Evolutionary conservation across 2,113 vertebrate species (phyloP).

Genomic region (Rattus rattus): DNA sequence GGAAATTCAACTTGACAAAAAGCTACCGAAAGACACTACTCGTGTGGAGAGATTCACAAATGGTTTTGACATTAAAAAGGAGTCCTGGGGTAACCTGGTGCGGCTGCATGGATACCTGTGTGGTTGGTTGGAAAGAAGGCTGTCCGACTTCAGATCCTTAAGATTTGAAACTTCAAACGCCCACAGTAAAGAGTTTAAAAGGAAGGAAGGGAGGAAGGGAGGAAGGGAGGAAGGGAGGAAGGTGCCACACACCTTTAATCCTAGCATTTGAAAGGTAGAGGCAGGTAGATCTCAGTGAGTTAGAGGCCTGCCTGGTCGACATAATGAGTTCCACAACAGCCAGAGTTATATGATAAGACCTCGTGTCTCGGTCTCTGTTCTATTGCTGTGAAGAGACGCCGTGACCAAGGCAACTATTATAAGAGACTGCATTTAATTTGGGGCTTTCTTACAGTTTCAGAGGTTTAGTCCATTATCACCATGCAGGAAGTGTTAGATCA

Average conservation of each 20-base stretch:
- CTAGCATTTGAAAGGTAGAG: background rate
- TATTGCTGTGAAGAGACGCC: background rate
- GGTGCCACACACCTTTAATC: background rate
- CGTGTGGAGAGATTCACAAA: background rate
- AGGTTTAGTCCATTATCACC: background rate
- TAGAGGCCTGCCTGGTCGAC: background rate
- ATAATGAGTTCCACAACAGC: background rate
- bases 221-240: too few relatives aligned
- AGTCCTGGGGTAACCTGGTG: background rate
- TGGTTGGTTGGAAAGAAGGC: background rate
- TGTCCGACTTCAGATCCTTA: background rate
- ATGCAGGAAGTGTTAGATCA: background rate
- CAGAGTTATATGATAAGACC: background rate
- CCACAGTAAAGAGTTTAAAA: background rate
- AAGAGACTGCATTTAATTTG: background rate
- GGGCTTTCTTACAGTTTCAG: background rate
- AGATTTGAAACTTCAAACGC: background rate
- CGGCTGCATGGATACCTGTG: background rate
- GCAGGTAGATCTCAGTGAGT: background rate
- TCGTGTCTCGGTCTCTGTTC: background rate
- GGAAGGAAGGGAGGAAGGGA: background rate
- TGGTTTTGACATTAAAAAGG: background rate
- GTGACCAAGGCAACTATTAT: background rate
- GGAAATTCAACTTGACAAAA: conserved; percentile 13
- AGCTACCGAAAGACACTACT: background rate